Percentiles rank a stretch among this genome's conserved stretches.
Evolutionary conservation across 35 echinoderm and acorn worm genomes (phyloP).

Genomic region (Nesometra sesokonis): DNA sequence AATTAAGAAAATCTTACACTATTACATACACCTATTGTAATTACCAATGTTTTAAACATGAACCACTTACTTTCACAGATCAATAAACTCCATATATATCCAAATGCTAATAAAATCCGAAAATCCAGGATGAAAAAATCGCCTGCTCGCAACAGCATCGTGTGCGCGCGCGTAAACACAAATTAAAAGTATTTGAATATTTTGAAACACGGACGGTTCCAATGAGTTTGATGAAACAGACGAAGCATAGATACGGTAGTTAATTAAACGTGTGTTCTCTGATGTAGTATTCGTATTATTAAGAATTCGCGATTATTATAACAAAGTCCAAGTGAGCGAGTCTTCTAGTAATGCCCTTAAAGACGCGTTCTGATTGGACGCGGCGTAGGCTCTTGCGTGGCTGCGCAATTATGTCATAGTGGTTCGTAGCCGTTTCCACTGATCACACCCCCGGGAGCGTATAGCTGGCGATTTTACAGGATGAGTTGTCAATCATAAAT

Average conservation of each 20-base stretch:
- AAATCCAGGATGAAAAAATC: not conserved
- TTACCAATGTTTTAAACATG: not conserved
- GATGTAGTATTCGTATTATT: not conserved
- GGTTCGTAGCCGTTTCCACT: not conserved
- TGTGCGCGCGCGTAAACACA: not conserved
- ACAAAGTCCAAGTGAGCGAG: not conserved
- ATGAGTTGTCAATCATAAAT: not conserved
- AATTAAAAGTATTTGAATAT: not conserved
- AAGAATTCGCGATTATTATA: not conserved
- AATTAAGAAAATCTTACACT: not conserved
- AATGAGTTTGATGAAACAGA: not conserved
- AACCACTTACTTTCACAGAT: not conserved
- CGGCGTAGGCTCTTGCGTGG: not conserved
- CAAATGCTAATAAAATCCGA: not conserved
- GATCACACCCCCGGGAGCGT: not conserved
- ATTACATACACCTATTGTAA: not conserved
- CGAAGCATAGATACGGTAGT: not conserved
- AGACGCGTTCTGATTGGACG: not conserved
- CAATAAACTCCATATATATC: not conserved
- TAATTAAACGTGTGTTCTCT: not conserved
- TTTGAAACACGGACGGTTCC: not conserved
- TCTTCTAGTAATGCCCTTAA: not conserved
- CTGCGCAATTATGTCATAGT: not conserved
- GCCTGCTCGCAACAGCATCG: not conserved
- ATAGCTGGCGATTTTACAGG: not conserved